These are phyloP conservation scores for Seira musarum DNA, from an alignment of 2,888 invertebrate genomes.

Conservation along the genomic window DNA sequence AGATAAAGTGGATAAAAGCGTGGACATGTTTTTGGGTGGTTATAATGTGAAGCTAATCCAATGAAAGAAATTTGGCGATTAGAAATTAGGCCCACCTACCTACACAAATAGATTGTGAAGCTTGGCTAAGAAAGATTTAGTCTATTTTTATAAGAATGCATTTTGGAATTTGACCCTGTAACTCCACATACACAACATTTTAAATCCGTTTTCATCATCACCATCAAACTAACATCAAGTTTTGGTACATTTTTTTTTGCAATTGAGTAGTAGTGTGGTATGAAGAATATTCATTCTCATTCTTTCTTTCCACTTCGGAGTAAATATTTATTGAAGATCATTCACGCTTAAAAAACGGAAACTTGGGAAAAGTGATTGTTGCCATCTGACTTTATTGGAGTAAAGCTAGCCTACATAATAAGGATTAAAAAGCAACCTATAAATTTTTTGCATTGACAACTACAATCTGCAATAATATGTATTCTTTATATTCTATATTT, in stretches of 20 bases:
- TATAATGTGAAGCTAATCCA: background rate
- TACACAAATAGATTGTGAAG: too few relatives aligned
- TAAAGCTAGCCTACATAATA: background rate
- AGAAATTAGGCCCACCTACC: background rate
- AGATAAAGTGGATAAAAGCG: background rate
- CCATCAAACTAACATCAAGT: background rate
- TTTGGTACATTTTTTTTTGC: background rate
- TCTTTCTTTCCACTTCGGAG: too few relatives aligned
- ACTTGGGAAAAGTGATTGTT: background rate
- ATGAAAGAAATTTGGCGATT: constrained; percentile 9
- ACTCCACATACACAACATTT: constrained; percentile 49
- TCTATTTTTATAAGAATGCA: background rate
- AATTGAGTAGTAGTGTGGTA: too few relatives aligned
- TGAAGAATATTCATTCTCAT: too few relatives aligned
- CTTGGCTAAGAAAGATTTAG: background rate
- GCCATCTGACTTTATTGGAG: background rate
- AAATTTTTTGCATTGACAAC: background rate
- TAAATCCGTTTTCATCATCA: too few relatives aligned
- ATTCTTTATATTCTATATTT: too few relatives aligned
- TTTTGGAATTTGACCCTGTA: constrained; percentile 53
- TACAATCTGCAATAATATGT: background rate
- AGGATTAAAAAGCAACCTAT: background rate
- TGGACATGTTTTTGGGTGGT: background rate
- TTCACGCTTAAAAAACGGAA: too few relatives aligned
- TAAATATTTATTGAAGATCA: too few relatives aligned